phyloP scores from a whole-genome alignment of 2,113 vertebrate species.

The Neotoma lepida region DNA sequence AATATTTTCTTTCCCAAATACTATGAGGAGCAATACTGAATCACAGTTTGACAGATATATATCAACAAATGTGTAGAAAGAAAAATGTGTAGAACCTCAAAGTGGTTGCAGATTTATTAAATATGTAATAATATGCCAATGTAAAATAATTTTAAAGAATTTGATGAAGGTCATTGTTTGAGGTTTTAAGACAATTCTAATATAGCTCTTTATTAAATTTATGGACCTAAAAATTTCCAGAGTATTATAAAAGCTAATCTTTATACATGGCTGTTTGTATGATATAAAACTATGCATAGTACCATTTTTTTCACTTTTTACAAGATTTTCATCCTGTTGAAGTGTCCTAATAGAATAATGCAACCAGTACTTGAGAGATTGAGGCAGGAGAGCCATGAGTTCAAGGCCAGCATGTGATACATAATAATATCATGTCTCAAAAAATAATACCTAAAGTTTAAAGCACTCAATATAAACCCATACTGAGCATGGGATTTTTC shows the following conservation, averaged over 20 bases:
- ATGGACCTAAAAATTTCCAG: neutral
- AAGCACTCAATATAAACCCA: neutral
- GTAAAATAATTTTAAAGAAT: constrained; percentile 20
- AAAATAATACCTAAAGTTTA: neutral
- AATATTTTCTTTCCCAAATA: neutral
- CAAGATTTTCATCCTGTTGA: neutral
- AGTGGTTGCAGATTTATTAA: neutral
- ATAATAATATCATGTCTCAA: neutral
- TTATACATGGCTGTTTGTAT: neutral
- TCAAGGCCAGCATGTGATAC: neutral
- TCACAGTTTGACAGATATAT: neutral
- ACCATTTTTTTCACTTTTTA: neutral
- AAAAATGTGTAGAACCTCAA: constrained; percentile 2
- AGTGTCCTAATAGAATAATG: neutral
- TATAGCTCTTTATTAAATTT: neutral
- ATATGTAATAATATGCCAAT: neutral
- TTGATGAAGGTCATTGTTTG: neutral
- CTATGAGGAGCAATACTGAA: constrained; percentile 8
- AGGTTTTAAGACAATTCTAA: neutral
- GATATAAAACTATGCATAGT: neutral
- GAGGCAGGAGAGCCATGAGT: neutral
- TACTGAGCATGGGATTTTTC: neutral
- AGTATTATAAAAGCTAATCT: neutral
- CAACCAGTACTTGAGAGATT: neutral
- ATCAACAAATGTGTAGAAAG: neutral